Evolutionary conservation across 2,888 invertebrate genomes (phyloP).

Genomic region (Amaurobius ferox): DNA sequence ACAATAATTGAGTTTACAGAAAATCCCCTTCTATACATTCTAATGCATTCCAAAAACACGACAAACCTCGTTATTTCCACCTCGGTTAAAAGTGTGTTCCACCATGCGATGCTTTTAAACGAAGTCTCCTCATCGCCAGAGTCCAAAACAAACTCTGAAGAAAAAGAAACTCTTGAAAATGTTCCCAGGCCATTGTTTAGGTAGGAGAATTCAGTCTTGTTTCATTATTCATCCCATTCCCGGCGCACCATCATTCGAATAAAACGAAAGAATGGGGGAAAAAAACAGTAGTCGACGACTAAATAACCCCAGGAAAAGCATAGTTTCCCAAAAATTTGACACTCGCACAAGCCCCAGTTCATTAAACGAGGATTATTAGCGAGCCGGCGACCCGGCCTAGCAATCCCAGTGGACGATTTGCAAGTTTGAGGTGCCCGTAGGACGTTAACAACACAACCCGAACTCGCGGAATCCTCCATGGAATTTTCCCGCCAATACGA

Average conservation of each 20-base stretch:
- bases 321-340: conserved; percentile 63
- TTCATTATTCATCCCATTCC: conserved; percentile 64
- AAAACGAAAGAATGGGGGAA: conserved; percentile 13
- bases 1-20: conserved; percentile 5
- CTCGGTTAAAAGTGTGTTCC: background rate
- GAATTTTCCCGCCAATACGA: conserved; percentile 2
- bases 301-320: conserved; percentile 60
- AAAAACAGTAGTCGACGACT: conserved; percentile 24
- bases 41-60: conserved; percentile 13
- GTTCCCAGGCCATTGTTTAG: conserved; percentile 65
- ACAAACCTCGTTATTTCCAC: background rate
- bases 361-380: conserved; percentile 70
- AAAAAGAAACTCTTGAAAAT: conserved; percentile 41
- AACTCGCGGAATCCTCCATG: conserved; percentile 20
- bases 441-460: conserved; percentile 66
- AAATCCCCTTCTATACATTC: background rate
- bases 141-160: conserved; percentile 32
- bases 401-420: conserved; percentile 63
- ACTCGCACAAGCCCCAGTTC: conserved; percentile 62
- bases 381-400: conserved; percentile 35
- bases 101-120: background rate
- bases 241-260: conserved; percentile 30
- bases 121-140: background rate
- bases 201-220: conserved; percentile 30
- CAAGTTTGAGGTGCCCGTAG: conserved; percentile 70